Conservation (phyloP, 2,113 vertebrate species). For the Mus spicilegus region DNA sequence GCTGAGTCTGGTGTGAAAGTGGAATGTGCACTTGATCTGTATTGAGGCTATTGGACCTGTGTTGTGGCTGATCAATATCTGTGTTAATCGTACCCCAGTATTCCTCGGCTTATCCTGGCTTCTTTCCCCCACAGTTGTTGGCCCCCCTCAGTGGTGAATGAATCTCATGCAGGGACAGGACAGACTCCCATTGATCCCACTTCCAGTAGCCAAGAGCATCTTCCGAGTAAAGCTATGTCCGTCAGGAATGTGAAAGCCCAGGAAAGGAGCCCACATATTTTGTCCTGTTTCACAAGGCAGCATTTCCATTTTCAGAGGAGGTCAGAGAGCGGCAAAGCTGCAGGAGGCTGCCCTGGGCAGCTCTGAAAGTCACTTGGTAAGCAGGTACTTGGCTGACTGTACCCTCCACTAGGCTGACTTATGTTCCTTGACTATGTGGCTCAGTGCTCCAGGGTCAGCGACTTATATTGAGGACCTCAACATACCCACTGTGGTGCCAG, state of each 20-base stretch:
- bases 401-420: neutral
- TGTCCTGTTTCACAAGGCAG: neutral
- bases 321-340: neutral
- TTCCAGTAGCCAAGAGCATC: neutral
- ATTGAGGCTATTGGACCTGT: neutral
- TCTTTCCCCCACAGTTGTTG: neutral
- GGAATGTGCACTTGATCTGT: neutral
- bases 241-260: neutral
- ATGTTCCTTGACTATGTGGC: neutral
- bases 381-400: neutral
- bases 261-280: neutral
- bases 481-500: neutral
- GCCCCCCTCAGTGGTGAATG: neutral
- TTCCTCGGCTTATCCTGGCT: neutral
- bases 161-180: neutral
- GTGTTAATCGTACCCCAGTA: neutral
- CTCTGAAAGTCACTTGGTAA: neutral
- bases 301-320: neutral
- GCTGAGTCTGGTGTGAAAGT: neutral
- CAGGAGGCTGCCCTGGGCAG: neutral
- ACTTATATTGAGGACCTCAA: neutral
- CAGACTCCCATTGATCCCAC: neutral
- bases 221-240: neutral
- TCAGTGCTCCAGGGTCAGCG: neutral
- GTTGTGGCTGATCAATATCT: neutral